Percentiles rank a stretch among this genome's conserved stretches.
Evolutionary conservation across 1,140 invertebrate species (phyloP).

Genomic region (Trichonephila clavata): DNA sequence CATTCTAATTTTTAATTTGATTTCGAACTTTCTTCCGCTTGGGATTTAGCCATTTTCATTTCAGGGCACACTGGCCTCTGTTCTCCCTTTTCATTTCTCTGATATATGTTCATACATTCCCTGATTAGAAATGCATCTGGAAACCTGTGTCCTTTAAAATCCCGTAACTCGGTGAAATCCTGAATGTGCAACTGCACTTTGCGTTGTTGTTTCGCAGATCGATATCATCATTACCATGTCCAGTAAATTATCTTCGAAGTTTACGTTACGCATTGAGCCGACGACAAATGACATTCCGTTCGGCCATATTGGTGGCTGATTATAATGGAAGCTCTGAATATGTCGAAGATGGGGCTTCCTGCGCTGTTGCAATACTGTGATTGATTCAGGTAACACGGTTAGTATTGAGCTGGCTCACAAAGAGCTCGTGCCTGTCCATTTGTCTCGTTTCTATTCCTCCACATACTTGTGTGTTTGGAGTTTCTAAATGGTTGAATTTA

Average conservation of each 20-base stretch:
- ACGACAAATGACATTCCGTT: conserved; percentile 64
- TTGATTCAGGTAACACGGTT: conserved; percentile 31
- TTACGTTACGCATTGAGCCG: conserved; percentile 53
- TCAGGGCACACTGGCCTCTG: not conserved
- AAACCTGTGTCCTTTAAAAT: not conserved
- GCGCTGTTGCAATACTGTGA: conserved; percentile 45
- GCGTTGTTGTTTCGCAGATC: conserved; percentile 52
- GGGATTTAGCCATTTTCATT: too few species aligned
- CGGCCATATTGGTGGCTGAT: conserved; percentile 61
- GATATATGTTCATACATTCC: not conserved
- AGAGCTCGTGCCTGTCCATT: conserved; percentile 20
- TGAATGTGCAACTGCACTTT: conserved; percentile 43
- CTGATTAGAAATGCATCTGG: conserved; percentile 9
- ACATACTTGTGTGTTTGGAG: conserved; percentile 19
- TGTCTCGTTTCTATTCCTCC: conserved; percentile 16
- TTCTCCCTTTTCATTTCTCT: not conserved
- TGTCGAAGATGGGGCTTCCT: conserved; percentile 35
- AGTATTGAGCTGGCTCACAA: conserved; percentile 23
- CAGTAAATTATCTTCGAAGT: conserved; percentile 63
- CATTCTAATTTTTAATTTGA: too few species aligned
- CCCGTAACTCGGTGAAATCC: conserved; percentile 26
- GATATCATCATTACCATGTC: conserved; percentile 58
- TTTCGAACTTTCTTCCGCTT: too few species aligned
- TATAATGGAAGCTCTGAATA: conserved; percentile 57
- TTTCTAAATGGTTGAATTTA: conserved; percentile 29